Conservation (phyloP, 1,140 invertebrate species). For the Cephus cinctus region DNA sequence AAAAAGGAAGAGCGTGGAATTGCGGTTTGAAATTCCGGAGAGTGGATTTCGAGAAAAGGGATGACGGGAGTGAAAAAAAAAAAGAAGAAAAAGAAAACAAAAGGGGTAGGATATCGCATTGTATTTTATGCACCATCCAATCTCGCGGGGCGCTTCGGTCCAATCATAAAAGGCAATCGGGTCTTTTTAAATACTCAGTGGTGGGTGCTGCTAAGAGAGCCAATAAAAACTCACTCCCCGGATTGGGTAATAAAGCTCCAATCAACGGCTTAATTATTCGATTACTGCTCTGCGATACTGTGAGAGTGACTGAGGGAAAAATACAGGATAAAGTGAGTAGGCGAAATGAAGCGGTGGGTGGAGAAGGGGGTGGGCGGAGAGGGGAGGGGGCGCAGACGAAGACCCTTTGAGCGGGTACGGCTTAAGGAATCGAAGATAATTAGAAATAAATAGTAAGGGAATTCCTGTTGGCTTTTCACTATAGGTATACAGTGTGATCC, state of each 20-base stretch:
- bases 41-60: slow-evolving; percentile 18
- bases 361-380: slow-evolving; percentile 5
- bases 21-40: too few relatives aligned
- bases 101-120: slow-evolving; percentile 19
- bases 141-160: slow-evolving; percentile 36
- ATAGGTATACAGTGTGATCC: slow-evolving; percentile 40
- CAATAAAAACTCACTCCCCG: slow-evolving; percentile 55
- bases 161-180: slow-evolving; percentile 45
- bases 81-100: slow-evolving; percentile 29
- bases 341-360: slow-evolving; percentile 10
- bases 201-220: slow-evolving; percentile 20
- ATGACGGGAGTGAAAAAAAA: too few relatives aligned
- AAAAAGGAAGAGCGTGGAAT: too few relatives aligned
- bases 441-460: slow-evolving; percentile 54
- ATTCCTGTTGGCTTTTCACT: slow-evolving; percentile 33
- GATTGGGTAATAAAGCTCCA: slow-evolving; percentile 57
- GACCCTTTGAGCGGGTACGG: slow-evolving; percentile 11
- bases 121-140: slow-evolving; percentile 42
- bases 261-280: slow-evolving; percentile 58
- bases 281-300: slow-evolving; percentile 34
- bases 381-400: slow-evolving; percentile 5
- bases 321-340: slow-evolving; percentile 17
- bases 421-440: slow-evolving; percentile 56
- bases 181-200: slow-evolving; percentile 47
- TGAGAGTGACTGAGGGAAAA: slow-evolving; percentile 8